These are phyloP conservation scores for Progne subis DNA, from an alignment of 2,113 vertebrate genomes.

Conservation along the genomic window DNA sequence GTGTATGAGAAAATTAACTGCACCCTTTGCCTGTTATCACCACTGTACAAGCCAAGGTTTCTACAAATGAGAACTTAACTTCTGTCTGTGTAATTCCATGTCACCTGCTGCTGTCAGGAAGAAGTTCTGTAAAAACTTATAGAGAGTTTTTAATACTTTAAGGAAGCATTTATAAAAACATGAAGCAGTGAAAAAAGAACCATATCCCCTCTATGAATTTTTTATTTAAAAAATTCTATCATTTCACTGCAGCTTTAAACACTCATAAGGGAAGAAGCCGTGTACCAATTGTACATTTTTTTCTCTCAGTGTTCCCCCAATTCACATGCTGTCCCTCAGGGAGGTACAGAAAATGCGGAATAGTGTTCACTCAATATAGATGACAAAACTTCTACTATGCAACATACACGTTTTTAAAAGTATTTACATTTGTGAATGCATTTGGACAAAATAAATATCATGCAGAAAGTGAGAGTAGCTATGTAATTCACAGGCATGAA, in stretches of 20 bases:
- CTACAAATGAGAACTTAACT: background rate
- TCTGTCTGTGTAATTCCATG: background rate
- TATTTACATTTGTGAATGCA: background rate
- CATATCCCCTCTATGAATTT: background rate
- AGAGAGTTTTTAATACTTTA: background rate
- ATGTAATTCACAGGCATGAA: background rate
- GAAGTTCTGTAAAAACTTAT: background rate
- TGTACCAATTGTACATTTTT: background rate
- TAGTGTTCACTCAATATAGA: background rate
- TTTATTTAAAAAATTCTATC: background rate
- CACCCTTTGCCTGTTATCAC: background rate
- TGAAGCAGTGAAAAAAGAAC: background rate
- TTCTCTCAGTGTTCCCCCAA: background rate
- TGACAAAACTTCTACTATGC: background rate
- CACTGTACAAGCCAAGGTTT: background rate
- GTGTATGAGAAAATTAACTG: background rate
- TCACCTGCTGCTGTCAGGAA: background rate
- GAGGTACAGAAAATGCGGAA: background rate
- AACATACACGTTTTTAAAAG: background rate
- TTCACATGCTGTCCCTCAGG: background rate
- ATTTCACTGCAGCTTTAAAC: background rate
- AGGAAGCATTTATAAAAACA: background rate
- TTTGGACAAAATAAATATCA: background rate
- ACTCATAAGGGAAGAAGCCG: background rate
- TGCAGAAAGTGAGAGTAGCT: background rate